Evolutionary conservation across 2,888 invertebrate genomes (phyloP), one percentile per base, ranked within the genome.

Genomic region (Cheiracanthium punctorium): DNA sequence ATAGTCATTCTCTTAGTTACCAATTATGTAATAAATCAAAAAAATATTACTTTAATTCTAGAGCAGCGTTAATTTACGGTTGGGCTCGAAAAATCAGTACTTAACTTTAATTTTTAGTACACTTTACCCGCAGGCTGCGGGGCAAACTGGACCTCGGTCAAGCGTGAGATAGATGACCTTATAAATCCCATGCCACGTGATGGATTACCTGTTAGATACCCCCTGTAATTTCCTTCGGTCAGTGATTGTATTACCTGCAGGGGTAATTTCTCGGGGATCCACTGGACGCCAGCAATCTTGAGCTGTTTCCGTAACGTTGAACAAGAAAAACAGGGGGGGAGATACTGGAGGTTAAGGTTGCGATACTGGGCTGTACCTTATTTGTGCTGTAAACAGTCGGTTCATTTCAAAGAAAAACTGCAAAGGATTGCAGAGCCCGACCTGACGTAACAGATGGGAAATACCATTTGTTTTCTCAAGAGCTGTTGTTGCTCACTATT

Each of bases 111-210:
- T n/a, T n/a, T n/a, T n/a, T n/a, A n/a, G n/a, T n/a, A n/a, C n/a
- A n/a, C n/a, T n/a, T n/a, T 4, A 37, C 37, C 37, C 10, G 37
- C 10, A 24, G 58, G 58, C 24, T 5, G 24, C 5, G 1, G 1
- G 24, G 24, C 24, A 24, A 24, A 58, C 58, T 30, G 67, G 67
- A 67, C 67, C 17, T 17, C 30, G 67, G 67, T 67, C 67, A 67
- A 67, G 67, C 67, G 67, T 67, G 32, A 67, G 67, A 67, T 67
- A 32, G 30, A 67, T 67, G 17, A 67, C 67, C 32, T 67, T 67
- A 67, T 67, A 29, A 67, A 67, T n/a, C 58, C 32, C 24, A 10
- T n/a, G 32, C 10, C 8, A 32, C 14, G 14, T 67, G 67, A 67
- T 67, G 30, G 67, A 67, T 67, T 32, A 67, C 67, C 67, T 30